phyloP scores from a whole-genome alignment of 2,888 invertebrate genomes.

The Drosophila nigricruria region DNA sequence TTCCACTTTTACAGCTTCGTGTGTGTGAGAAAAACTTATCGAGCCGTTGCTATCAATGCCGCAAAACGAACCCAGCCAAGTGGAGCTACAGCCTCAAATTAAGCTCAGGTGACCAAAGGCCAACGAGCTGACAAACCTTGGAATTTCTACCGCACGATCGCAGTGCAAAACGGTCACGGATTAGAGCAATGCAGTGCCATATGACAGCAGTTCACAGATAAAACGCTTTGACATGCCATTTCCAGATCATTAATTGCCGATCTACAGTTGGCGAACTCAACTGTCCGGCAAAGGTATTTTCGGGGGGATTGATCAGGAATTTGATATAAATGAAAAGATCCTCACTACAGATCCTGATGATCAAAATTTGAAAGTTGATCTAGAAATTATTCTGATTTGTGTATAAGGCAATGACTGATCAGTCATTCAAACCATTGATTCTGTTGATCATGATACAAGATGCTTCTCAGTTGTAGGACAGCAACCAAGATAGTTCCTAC shows the following conservation, averaged over 20 bases:
- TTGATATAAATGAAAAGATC: background rate
- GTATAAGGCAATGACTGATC: no score
- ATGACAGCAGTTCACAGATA: conserved; percentile 66
- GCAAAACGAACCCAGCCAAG: conserved; percentile 46
- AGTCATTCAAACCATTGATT: no score
- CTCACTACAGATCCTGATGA: no score
- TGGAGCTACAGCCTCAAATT: conserved; percentile 66
- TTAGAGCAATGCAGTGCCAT: conserved; percentile 44
- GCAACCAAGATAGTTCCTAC: background rate
- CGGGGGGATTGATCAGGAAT: background rate
- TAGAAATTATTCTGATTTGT: no score
- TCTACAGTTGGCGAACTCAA: conserved; percentile 9
- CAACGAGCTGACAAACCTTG: conserved; percentile 83
- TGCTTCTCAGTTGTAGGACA: background rate
- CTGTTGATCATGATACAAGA: background rate
- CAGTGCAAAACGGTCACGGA: conserved; percentile 60
- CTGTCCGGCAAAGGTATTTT: background rate
- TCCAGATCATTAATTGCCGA: conserved; percentile 71
- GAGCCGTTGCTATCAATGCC: conserved; percentile 67
- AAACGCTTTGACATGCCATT: conserved; percentile 60
- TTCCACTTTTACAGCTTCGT: conserved; percentile 59
- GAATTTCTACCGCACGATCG: conserved; percentile 64
- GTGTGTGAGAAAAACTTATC: conserved; percentile 79
- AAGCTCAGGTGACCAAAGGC: conserved; percentile 83
- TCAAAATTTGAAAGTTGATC: no score